Evolutionary conservation across 2,888 invertebrate species (phyloP).

Genomic region (Parnassius apollo): DNA sequence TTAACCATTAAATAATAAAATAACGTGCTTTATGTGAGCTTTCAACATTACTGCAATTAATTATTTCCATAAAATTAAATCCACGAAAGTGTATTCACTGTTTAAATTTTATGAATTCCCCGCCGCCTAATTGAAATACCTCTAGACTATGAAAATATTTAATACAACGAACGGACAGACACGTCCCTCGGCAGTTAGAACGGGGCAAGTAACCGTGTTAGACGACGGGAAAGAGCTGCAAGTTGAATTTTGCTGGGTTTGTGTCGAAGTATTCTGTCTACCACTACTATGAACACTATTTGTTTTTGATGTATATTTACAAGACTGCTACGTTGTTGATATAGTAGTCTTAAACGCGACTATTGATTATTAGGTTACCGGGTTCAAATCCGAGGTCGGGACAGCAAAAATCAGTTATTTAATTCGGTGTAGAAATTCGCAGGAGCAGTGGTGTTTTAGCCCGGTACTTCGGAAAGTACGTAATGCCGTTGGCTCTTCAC

Average conservation of each 20-base stretch:
- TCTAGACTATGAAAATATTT: constrained; percentile 26
- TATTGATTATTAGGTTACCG: too few species aligned
- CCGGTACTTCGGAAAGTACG: too few species aligned
- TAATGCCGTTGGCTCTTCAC: too few species aligned
- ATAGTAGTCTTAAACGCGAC: too few species aligned
- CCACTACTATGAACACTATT: constrained; percentile 11
- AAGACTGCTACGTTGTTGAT: too few species aligned
- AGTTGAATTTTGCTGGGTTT: constrained; percentile 42
- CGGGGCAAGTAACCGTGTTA: constrained; percentile 42
- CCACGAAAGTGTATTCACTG: constrained; percentile 13
- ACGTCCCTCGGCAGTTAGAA: constrained; percentile 31
- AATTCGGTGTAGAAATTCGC: too few species aligned
- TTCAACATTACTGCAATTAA: neutral
- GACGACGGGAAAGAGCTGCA: constrained; percentile 36
- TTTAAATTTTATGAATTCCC: constrained; percentile 10
- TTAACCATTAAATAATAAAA: too few species aligned
- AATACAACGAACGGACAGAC: constrained; percentile 27
- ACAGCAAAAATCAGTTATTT: too few species aligned
- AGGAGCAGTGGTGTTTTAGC: too few species aligned
- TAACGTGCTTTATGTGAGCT: neutral
- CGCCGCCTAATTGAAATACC: constrained; percentile 25
- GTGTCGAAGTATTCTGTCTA: constrained; percentile 25
- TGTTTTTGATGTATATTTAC: too few species aligned
- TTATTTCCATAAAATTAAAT: constrained; percentile 17
- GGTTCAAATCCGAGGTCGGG: too few species aligned